These are phyloP conservation scores for Styela clava DNA, from an alignment of 23 tunicate species.

Conservation along the genomic window DNA sequence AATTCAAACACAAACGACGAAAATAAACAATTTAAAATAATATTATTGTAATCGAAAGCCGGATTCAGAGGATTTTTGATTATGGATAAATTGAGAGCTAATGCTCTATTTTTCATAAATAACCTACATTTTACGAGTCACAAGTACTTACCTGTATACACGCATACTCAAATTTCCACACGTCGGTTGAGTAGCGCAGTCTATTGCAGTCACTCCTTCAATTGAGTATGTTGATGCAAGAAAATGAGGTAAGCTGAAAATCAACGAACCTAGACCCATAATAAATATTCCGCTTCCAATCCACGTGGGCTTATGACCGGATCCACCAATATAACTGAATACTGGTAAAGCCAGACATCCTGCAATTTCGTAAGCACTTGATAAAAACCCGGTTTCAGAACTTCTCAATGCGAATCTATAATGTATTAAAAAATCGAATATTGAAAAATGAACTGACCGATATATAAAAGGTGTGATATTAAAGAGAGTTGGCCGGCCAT, in stretches of 20 bases:
- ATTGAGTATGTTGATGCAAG: constrained; percentile 50
- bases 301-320: constrained; percentile 85
- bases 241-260: constrained; percentile 73
- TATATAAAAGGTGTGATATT: neutral
- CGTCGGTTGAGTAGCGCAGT: neutral
- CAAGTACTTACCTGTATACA: constrained; percentile 4
- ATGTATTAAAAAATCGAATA: no score
- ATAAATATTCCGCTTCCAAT: constrained; percentile 84
- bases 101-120: no score
- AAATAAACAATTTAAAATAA: no score
- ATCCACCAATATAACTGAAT: constrained; percentile 70
- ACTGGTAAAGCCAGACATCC: constrained; percentile 45
- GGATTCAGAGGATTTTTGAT: no score
- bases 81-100: no score
- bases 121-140: no score
- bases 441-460: constrained; percentile 30
- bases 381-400: constrained; percentile 75
- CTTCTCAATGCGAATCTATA: constrained; percentile 61
- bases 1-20: no score
- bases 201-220: neutral
- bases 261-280: constrained; percentile 63
- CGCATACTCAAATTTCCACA: neutral
- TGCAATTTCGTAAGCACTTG: constrained; percentile 69
- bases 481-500: no score
- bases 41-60: no score